Base-by-base conservation (phyloP, 1,140 invertebrate genomes). In the Galleria mellonella region DNA sequence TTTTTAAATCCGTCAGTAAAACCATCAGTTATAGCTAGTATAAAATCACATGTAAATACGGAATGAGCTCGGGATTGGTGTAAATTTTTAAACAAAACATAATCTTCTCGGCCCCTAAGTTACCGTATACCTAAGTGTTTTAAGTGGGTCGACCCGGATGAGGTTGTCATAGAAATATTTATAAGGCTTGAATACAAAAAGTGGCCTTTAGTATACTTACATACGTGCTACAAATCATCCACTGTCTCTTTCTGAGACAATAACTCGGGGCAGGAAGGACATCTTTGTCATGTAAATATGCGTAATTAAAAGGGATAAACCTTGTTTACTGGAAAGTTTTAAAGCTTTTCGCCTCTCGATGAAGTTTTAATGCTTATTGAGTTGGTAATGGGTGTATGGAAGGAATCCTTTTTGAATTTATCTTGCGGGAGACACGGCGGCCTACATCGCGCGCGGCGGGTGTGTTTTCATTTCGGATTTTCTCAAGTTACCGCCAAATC, bases 401-500 rank as follows among this genome's bases (percentile, higher is more conserved):
- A 54, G 53, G 53, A 75, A 75, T 75, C 71, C 70, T 81, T 77
- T 77, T 73, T 55, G 71, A 77, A 81, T 83, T 79, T 77, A 77
- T 81, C 75, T 70, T 66, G 41, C 50, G 55, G 49, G 39, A 66
- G 64, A 70, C 63, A 73, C 50, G 62, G 60, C 70, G 70, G 66
- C 76, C 76, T 72, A 82, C 67, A 72, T 83, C 63, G 35, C 5
- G 17, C 7, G 56, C 43, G 58, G 32, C 43, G 52, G 61, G 51
- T 50, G 65, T 82, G 77, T 84, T 84, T 82, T 82, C 77, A 72
- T 84, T 81, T 72, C 62, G 75, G 77, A 82, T 84, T 84, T 82
- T 64, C 63, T 54, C 53, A 74, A 82, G 59, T 82, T 82, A 62
- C 61, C 76, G 61, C 72, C 69, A 71, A 73, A 84, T 70, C 69